Evolutionary conservation across 2,113 vertebrate species (phyloP), one percentile per base, ranked within the genome.

Genomic region (Garra rufa): DNA sequence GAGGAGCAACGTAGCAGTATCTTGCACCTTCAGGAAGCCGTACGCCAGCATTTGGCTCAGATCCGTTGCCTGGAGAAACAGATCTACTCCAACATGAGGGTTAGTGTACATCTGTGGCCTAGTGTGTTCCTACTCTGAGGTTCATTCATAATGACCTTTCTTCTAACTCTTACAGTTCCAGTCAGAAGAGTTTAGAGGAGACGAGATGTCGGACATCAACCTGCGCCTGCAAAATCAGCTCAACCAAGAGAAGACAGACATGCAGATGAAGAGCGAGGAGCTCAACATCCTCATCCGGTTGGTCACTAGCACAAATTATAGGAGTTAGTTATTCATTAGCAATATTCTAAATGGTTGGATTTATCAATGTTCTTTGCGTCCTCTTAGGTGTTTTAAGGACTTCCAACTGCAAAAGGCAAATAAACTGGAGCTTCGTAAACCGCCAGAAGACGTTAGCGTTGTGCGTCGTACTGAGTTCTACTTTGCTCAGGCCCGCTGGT

Each of bases 1-100:
- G 97, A 99, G 92, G 98, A 99, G 92, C 98, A 99, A 93, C 96
- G 98, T 80, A 99, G 96, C 92, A 98, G 98, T 84, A 99, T 99
- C 90, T 89, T 98, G 0, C 98, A 99, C 86, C 93, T 99, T 19
- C 98, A 99, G 81, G 98, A 99, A 88, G 97, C 97, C 0, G 97
- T 99, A 55, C 93, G 98, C 83, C 97, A 99, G 91, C 98, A 99
- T 24, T 96, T 99, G 0, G 95, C 96, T 26, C 97, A 96, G 91
- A 99, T 99, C 83, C 94, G 98, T 82, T 95, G 95, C 81, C 93
- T 98, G 34, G 98, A 99, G 92, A 99, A 98, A 91, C 97, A 99
- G 93, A 99, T 99, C 93, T 99, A 99, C 92, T 97, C 97, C 83
- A 95, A 98, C 44, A 94, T 96, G 92, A 97, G 96, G 94, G 97